These are phyloP conservation scores for Paraescarpia echinospica DNA, from an alignment of 1,140 invertebrate genomes.

Conservation along the genomic window DNA sequence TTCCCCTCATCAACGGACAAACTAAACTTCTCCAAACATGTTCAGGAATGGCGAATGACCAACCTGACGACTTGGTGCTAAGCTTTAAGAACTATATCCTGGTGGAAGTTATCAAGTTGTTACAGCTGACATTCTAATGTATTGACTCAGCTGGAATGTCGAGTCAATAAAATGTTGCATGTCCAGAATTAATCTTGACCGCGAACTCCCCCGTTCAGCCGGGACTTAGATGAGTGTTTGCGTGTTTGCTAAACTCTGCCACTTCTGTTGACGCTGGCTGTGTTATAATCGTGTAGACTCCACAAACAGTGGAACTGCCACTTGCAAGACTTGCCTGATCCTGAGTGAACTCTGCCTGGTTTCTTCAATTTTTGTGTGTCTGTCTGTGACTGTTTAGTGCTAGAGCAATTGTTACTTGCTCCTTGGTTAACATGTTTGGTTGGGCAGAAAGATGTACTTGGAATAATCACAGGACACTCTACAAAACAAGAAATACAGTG, in stretches of 20 bases:
- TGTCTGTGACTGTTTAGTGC: background rate
- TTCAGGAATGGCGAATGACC: background rate
- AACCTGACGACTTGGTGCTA: background rate
- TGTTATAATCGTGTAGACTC: background rate
- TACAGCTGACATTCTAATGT: background rate
- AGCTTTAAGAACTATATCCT: background rate
- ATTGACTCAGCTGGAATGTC: background rate
- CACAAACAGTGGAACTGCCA: background rate
- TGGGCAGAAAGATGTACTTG: background rate
- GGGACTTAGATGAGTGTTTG: background rate
- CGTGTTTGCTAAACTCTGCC: background rate
- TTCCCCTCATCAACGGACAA: conserved; percentile 7
- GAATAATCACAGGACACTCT: background rate
- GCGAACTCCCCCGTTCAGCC: background rate
- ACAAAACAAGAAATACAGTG: background rate
- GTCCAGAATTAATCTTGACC: conserved; percentile 1
- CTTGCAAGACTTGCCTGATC: background rate
- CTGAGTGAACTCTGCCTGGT: background rate
- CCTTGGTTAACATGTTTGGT: background rate
- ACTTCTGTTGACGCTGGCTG: background rate
- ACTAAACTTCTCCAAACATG: background rate
- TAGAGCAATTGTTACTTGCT: background rate
- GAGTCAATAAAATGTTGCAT: conserved; percentile 6
- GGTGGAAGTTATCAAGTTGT: background rate
- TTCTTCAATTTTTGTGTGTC: background rate